Evolutionary conservation across 2,888 invertebrate species (phyloP), one percentile per base, ranked within the genome.

Genomic region (Lysandra bellargus): DNA sequence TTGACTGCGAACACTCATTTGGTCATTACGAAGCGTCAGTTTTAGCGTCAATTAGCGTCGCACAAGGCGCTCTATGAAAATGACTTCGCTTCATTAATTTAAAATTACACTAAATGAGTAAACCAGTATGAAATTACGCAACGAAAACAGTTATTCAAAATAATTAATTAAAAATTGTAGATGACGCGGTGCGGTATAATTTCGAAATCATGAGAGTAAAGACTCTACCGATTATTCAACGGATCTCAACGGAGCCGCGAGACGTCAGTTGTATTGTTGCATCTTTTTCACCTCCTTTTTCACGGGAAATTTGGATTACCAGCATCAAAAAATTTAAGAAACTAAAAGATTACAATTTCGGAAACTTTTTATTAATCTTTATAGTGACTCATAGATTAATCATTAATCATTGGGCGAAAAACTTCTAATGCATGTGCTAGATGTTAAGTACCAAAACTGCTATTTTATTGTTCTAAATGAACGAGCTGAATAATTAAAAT

Each of bases 1-100:
- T 94, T 94, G 93, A 87, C 86, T 86, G 84, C 86, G 88, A 89
- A 89, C 89, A 88, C 88, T 93, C 92, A 91, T 92, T 91, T 91
- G 87, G 88, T 87, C 88, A 91, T 92, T 92, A 92, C 76, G 78
- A 88, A 90, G 86, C 86, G 86, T 87, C 87, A 69, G 87, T 93
- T 92, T 92, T 89, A 89, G 90, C 90, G 83, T 83, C 82, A 85
- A 84, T 85, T 85, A 85, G 83, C 81, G 17, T 7, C 14, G 33
- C 9, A 44, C 76, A 53, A 76, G 53, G 53, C 73, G 87, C 88
- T 88, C 88, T 80, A 53, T 78, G 76, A 33, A 53, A 76, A 53
- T 76, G n/a, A 57, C 57, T 49, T 76, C 76, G 76, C 76, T 76
- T 76, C 57, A 76, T 76, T 76, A 76, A 76, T 57, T 76, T 76